Evolutionary conservation across 2,113 vertebrate genomes (phyloP), one percentile per base, ranked within the genome.

Genomic region (Silurus glanis): DNA sequence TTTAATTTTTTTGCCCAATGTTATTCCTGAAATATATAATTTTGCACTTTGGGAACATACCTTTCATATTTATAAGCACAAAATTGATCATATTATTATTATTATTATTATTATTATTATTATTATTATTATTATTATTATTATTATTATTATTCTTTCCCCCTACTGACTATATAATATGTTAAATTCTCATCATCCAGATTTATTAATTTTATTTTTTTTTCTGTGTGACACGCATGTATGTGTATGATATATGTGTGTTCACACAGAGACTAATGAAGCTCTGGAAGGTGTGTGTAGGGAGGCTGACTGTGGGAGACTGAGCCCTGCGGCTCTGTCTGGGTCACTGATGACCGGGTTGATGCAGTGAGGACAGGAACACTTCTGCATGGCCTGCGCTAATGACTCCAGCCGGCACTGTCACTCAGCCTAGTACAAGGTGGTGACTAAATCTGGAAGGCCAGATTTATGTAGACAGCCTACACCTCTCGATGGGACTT

Each of bases 291-390:
- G 62, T 51, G 80, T 75, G 80, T 86, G 81, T 75, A 66, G 55
- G 78, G 62, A 62, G 17, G 80, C 74, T 83, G 88, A 19, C 51
- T 82, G 80, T 75, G 58, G 47, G 80, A 86, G 80, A 25, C 37
- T 23, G 78, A 84, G 84, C 87, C 89, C 81, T 76, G 82, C 25
- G 81, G 89, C 87, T 84, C 51, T 89, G 89, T 88, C 84, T 86
- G 84, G 84, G 83, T 83, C 61, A 76, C 85, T 87, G 85, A 87
- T 82, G 83, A 87, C 85, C 81, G 55, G 56, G 23, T 83, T 83
- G 84, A 83, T 82, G 82, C 58, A 19, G 56, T 79, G 49, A 66
- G 83, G 45, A 83, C 75, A 79, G 79, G 72, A 83, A 58, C 82
- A 89, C 67, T 80, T 83, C 25, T 78, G 67, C 71, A 84, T 71